Percentiles rank a stretch among this genome's conserved stretches.
phyloP scores from a whole-genome alignment of 2,113 vertebrate genomes.

The Sinocyclocheilus anophthalmus region DNA sequence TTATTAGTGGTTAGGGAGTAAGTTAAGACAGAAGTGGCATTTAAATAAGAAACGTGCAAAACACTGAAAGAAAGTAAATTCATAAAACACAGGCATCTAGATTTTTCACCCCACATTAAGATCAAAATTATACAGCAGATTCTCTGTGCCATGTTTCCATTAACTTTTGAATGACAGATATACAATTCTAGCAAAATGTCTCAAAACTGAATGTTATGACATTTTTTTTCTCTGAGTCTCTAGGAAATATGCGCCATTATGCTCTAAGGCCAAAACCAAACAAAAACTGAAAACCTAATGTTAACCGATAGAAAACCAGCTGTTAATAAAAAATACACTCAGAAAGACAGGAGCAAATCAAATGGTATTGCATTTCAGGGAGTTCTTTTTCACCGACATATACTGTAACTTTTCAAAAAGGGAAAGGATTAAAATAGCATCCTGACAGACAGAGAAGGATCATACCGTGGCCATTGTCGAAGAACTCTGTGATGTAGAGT shows the following conservation, averaged over 20 bases:
- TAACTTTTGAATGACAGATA: conserved; percentile 50
- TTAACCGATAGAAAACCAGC: conserved; percentile 37
- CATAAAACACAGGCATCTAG: conserved; percentile 47
- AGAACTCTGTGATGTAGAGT: conserved; percentile 91
- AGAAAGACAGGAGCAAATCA: conserved; percentile 7
- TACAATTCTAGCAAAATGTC: conserved; percentile 38
- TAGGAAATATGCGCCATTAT: conserved; percentile 30
- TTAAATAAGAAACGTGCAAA: conserved; percentile 49
- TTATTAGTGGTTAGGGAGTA: conserved; percentile 62
- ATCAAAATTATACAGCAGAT: conserved; percentile 46
- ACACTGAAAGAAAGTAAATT: conserved; percentile 51
- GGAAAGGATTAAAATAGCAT: conserved; percentile 1
- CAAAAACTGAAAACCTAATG: conserved; percentile 45
- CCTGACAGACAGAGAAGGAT: background rate
- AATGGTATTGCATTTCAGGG: background rate
- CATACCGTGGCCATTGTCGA: conserved; percentile 91
- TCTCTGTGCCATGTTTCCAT: conserved; percentile 50
- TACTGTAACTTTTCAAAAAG: background rate
- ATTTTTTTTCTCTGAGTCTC: conserved; percentile 14
- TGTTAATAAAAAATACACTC: conserved; percentile 35
- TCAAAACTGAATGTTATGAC: conserved; percentile 40
- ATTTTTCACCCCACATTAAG: conserved; percentile 43
- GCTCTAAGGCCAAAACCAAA: conserved; percentile 39
- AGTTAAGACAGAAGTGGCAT: conserved; percentile 63
- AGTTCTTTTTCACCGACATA: background rate